A percentile compares a stretch with the other conserved stretches of the same genome.
Conservation (phyloP, 2,113 vertebrate species). For the Paramisgurnus dabryanus region DNA sequence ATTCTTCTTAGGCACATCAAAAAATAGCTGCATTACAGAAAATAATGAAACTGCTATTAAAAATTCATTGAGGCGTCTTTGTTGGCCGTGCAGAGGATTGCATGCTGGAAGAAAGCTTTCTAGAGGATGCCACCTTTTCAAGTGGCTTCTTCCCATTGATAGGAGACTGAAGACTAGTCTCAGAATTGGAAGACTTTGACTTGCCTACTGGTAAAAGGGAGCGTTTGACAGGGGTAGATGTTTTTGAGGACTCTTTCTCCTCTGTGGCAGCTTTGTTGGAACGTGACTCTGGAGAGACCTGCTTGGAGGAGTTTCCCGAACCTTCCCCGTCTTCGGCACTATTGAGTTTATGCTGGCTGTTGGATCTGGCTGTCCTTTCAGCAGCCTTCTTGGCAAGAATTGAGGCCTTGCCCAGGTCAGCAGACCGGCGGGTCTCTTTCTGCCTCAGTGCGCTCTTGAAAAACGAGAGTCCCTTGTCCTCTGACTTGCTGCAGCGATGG, state of each 20-base stretch:
- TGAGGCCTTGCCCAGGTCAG: slow-evolving; percentile 89
- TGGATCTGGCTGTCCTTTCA: slow-evolving; percentile 76
- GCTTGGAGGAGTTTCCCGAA: slow-evolving; percentile 61
- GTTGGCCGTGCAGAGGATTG: slow-evolving; percentile 87
- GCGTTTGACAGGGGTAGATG: slow-evolving; percentile 79
- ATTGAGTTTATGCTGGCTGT: slow-evolving; percentile 70
- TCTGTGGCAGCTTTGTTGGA: slow-evolving; percentile 65
- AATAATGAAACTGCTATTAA: slow-evolving; percentile 71
- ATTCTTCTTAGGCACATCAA: slow-evolving; percentile 81
- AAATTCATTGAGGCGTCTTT: slow-evolving; percentile 87
- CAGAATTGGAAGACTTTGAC: slow-evolving; percentile 88
- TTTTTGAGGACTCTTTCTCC: slow-evolving; percentile 76
- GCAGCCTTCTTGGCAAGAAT: slow-evolving; percentile 83
- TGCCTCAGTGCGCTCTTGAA: slow-evolving; percentile 93
- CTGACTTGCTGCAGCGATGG: slow-evolving; percentile 87
- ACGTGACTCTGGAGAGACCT: slow-evolving; percentile 59
- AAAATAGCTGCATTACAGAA: slow-evolving; percentile 85
- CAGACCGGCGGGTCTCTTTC: slow-evolving; percentile 89
- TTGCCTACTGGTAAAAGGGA: slow-evolving; percentile 84
- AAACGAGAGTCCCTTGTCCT: slow-evolving; percentile 95
- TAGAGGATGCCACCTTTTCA: slow-evolving; percentile 80
- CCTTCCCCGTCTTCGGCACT: slow-evolving; percentile 61
- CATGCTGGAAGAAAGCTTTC: slow-evolving; percentile 87
- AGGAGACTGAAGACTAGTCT: slow-evolving; percentile 75
- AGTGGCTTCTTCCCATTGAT: slow-evolving; percentile 79